A percentile compares a stretch with the other conserved stretches of the same genome.
These are phyloP conservation scores for Helicoverpa assulta DNA, from an alignment of 2,888 invertebrate genomes.

Conservation along the genomic window DNA sequence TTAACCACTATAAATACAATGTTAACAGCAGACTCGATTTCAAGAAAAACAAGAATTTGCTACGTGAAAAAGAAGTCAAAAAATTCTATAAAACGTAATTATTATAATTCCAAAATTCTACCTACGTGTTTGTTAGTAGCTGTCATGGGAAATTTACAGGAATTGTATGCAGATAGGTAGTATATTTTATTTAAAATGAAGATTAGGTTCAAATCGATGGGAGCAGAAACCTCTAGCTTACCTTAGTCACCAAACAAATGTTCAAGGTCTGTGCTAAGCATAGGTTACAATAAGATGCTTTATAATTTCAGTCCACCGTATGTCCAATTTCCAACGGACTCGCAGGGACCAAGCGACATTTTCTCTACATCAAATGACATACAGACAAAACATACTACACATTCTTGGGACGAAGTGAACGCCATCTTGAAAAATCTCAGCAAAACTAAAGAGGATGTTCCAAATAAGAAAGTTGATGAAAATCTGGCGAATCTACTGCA, in stretches of 20 bases:
- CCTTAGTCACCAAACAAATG: too few species aligned
- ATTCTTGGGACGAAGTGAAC: slow-evolving; percentile 68
- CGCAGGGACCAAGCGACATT: slow-evolving; percentile 6
- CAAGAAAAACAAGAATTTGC: slow-evolving; percentile 59
- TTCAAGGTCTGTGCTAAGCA: too few species aligned
- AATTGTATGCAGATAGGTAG: too few species aligned
- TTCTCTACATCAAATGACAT: slow-evolving; percentile 17
- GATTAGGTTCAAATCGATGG: background rate
- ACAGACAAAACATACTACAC: slow-evolving; percentile 19
- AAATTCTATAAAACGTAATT: slow-evolving; percentile 25
- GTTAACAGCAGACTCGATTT: slow-evolving; percentile 66
- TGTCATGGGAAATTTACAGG: too few species aligned
- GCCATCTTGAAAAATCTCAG: slow-evolving; percentile 69
- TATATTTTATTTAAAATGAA: background rate
- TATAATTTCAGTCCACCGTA: slow-evolving; percentile 17
- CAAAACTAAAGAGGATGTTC: slow-evolving; percentile 43
- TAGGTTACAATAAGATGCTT: too few species aligned
- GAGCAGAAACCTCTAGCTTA: too few species aligned
- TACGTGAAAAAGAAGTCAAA: slow-evolving; percentile 29
- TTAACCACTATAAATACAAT: slow-evolving; percentile 59
- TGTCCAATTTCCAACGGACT: background rate
- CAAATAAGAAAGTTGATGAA: slow-evolving; percentile 37
- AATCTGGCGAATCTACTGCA: slow-evolving; percentile 61
- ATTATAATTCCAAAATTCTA: background rate
- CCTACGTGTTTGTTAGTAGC: background rate